A percentile compares a stretch with the other conserved stretches of the same genome.
phyloP scores from a whole-genome alignment of 2,888 invertebrate genomes.

The Trypoxylon attenuatum region DNA sequence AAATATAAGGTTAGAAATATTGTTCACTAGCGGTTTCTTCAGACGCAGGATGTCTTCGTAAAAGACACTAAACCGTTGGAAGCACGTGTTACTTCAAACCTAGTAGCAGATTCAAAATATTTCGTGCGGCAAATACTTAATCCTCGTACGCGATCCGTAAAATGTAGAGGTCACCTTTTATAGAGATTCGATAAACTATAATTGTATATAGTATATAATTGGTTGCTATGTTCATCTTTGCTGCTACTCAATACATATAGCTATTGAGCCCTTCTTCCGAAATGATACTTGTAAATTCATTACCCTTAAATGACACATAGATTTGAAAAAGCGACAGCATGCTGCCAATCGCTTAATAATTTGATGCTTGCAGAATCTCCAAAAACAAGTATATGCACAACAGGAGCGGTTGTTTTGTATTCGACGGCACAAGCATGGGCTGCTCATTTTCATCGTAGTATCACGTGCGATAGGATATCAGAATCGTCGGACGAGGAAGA shows the following conservation, averaged over 20 bases:
- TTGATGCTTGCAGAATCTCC: conserved; percentile 23
- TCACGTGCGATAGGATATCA: conserved; percentile 48
- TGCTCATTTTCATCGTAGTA: conserved; percentile 63
- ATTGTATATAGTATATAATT: conserved; percentile 3
- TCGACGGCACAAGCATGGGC: conserved; percentile 68
- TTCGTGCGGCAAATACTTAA: background rate
- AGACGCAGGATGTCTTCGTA: background rate
- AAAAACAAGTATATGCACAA: conserved; percentile 46
- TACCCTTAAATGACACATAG: background rate
- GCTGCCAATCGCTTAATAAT: too few relatives aligned
- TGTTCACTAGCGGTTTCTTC: conserved; percentile 18
- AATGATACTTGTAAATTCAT: background rate
- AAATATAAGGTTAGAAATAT: conserved; percentile 56
- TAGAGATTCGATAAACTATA: too few relatives aligned
- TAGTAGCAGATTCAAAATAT: background rate
- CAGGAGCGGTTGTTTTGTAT: conserved; percentile 67
- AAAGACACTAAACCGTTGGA: background rate
- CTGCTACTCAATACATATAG: background rate
- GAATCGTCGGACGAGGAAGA: conserved; percentile 68
- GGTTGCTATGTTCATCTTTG: background rate
- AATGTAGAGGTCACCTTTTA: conserved; percentile 22
- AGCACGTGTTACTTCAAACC: background rate
- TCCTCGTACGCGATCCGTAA: background rate
- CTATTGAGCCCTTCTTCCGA: background rate
- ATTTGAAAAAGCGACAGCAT: background rate